Evolutionary conservation across 2,797 vertebrate genomes (phyloP), one percentile per base, ranked within the genome.

Genomic region (Lacerta viridis): DNA sequence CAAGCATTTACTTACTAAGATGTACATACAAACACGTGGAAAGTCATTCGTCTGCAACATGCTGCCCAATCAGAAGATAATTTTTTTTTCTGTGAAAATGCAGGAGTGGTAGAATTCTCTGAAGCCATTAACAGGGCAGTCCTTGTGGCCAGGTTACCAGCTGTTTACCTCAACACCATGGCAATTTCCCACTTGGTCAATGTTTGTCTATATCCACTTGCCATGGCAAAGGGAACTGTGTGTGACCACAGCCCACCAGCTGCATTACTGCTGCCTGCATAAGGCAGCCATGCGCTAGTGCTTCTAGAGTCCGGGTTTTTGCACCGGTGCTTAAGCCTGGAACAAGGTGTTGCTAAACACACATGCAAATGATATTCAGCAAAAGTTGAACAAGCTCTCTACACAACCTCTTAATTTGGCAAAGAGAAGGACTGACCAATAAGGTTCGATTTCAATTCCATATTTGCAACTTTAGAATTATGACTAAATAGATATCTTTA

Each of bases 341-440:
- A 90, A 85, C 88, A 87, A 91, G 90, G 89, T 71, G 86, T 90
- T 88, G 13, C 7, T 23, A 41, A 78, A 87, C 8, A 91, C 11
- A 9, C 41, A 36, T 18, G 17, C 61, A 69, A 86, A 81, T 64
- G 71, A 85, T 86, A 86, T 85, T 46, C 39, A 15, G 59, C 55
- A 84, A 76, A 71, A 7, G 87, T 86, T 89, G 89, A 88, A 84
- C 88, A 88, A 91, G 84, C 93, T 88, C 88, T 80, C 84, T 84
- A 4, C 13, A 87, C 90, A 89, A 88, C 86, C 88, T 81, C 68
- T 85, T 86, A 81, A 90, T 84, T 90, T 72, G 39, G 18, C 18
- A 64, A 80, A n/a, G 29, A n/a, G 5, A 79, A 46, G 50, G 33
- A 33, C 50, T 80, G 33, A 23, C 64, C 39, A 59, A n/a, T n/a